Evolutionary conservation across 1,140 invertebrate genomes (phyloP).

Genomic region (Bilobella aurantiaca): DNA sequence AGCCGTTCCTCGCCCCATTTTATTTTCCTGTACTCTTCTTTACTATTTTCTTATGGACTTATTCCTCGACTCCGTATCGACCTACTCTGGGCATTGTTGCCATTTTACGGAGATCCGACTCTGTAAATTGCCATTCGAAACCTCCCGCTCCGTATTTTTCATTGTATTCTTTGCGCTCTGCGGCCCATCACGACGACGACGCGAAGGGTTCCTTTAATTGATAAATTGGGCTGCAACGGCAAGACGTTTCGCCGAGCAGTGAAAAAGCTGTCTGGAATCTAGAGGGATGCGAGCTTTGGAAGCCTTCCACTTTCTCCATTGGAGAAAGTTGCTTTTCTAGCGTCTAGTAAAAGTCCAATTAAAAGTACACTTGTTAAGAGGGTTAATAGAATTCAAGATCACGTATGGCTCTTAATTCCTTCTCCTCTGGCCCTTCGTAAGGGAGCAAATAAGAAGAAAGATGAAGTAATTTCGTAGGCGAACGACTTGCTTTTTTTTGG

Average conservation of each 20-base stretch:
- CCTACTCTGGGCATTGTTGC: no score
- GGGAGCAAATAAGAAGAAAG: constrained; percentile 13
- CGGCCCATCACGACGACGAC: no score
- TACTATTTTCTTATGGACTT: no score
- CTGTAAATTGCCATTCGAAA: no score
- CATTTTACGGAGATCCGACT: no score
- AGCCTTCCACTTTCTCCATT: not conserved
- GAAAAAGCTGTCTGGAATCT: no score
- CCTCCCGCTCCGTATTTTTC: no score
- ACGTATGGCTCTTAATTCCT: constrained; percentile 20
- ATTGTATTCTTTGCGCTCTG: no score
- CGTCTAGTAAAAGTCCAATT: constrained; percentile 21
- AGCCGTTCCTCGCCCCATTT: constrained; percentile 1
- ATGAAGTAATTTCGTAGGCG: constrained; percentile 28
- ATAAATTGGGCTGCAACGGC: not conserved
- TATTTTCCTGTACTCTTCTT: no score
- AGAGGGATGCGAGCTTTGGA: not conserved
- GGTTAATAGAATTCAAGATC: constrained; percentile 32
- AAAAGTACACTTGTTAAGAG: constrained; percentile 26
- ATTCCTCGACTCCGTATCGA: no score
- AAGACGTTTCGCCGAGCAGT: no score
- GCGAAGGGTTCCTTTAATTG: constrained; percentile 1
- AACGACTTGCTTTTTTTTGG: no score
- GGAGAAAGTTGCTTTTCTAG: not conserved
- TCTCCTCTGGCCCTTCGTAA: constrained; percentile 1